Evolutionary conservation across 2,888 invertebrate genomes (phyloP).

Genomic region (Schrankia costaestrigalis): DNA sequence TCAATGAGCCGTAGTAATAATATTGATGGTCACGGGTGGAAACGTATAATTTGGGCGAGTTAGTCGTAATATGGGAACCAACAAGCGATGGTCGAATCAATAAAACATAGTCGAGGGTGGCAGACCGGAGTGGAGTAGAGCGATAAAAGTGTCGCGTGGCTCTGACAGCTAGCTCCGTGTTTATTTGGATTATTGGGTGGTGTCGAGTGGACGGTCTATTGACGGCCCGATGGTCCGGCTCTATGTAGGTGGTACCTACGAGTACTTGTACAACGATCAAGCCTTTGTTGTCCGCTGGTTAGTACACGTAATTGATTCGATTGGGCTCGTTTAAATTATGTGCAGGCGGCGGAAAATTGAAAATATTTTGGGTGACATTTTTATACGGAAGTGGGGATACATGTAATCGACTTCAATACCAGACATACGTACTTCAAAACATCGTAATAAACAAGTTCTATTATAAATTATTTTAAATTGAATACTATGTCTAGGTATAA

Average conservation of each 20-base stretch:
- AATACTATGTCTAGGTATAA: too few species aligned
- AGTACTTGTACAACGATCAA: constrained; percentile 16
- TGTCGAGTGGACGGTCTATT: constrained; percentile 26
- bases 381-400: too few species aligned
- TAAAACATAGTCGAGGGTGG: constrained; percentile 45
- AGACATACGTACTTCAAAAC: too few species aligned
- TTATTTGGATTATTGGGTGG: constrained; percentile 48
- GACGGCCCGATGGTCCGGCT: constrained; percentile 11
- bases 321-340: constrained; percentile 22
- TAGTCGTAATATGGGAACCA: constrained; percentile 44
- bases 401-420: too few species aligned
- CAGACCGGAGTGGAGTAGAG: constrained; percentile 37
- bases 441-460: too few species aligned
- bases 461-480: too few species aligned
- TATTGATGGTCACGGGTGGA: constrained; percentile 18
- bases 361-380: too few species aligned
- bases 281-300: constrained; percentile 15
- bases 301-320: constrained; percentile 22
- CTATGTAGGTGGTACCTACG: constrained; percentile 5
- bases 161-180: constrained; percentile 47
- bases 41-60: constrained; percentile 23
- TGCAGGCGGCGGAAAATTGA: constrained; percentile 19
- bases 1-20: constrained; percentile 16
- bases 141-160: constrained; percentile 67
- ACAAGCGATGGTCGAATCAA: constrained; percentile 50